These are phyloP conservation scores for Smutsia gigantea DNA, from an alignment of 2,797 vertebrate genomes.

Conservation along the genomic window DNA sequence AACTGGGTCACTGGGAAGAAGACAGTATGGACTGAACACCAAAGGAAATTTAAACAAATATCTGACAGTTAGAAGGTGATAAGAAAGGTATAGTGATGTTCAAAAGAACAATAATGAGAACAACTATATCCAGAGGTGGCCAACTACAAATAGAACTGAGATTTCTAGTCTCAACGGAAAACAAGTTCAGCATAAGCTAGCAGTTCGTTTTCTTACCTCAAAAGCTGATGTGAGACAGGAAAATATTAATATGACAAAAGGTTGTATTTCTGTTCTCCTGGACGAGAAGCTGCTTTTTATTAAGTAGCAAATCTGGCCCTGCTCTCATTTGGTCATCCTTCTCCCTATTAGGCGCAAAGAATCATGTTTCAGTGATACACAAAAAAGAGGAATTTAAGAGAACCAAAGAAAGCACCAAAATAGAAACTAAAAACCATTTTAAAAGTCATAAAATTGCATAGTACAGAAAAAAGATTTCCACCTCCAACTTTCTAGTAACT, in stretches of 20 bases:
- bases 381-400: not conserved
- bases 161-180: not conserved
- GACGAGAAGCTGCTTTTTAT: not conserved
- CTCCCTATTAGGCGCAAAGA: not conserved
- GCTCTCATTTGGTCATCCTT: not conserved
- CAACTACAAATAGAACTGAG: not conserved
- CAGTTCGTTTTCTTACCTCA: not conserved
- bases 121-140: not conserved
- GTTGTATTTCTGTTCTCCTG: not conserved
- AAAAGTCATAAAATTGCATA: conserved; percentile 1
- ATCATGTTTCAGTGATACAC: not conserved
- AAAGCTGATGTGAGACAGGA: not conserved
- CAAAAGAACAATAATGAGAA: not conserved
- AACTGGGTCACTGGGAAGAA: not conserved
- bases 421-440: not conserved
- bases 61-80: not conserved
- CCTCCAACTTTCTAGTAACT: not conserved
- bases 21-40: not conserved
- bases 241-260: not conserved
- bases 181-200: not conserved
- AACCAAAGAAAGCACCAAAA: not conserved
- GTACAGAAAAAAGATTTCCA: not conserved
- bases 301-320: not conserved
- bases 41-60: not conserved
- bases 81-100: not conserved